A percentile compares a stretch with the other conserved stretches of the same genome.
phyloP scores from a whole-genome alignment of 2,888 invertebrate species.

The Lycophotia porphyrea region DNA sequence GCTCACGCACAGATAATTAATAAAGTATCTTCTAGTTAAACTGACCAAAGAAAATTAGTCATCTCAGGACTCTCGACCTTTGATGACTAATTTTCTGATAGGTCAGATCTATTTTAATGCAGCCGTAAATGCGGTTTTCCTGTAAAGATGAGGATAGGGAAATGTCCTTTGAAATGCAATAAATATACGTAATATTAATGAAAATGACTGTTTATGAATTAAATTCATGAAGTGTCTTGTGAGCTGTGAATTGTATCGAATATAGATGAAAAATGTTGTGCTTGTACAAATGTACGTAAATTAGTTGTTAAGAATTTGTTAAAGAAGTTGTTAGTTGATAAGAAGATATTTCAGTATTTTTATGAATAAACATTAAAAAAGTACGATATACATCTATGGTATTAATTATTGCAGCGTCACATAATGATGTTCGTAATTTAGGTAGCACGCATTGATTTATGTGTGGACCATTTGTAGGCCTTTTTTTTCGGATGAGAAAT shows the following conservation, averaged over 20 bases:
- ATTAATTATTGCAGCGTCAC: conserved; percentile 12
- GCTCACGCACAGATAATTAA: neutral
- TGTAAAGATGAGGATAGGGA: neutral
- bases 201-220: conserved; percentile 18
- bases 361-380: conserved; percentile 49
- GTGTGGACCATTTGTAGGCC: too few relatives aligned
- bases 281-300: conserved; percentile 53
- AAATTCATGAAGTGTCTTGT: conserved; percentile 36
- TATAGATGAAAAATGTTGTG: conserved; percentile 29
- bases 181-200: conserved; percentile 42
- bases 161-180: neutral
- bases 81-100: neutral
- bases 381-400: conserved; percentile 12
- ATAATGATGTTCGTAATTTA: neutral
- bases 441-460: neutral
- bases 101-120: neutral
- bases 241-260: conserved; percentile 54
- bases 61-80: too few relatives aligned
- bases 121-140: neutral
- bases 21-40: neutral
- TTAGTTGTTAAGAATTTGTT: conserved; percentile 46
- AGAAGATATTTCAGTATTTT: conserved; percentile 56
- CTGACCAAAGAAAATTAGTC: too few relatives aligned
- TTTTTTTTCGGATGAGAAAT: too few relatives aligned
- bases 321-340: conserved; percentile 26